Base-by-base conservation (phyloP, 2,113 vertebrate genomes). In the Triplophysa siluroides region DNA sequence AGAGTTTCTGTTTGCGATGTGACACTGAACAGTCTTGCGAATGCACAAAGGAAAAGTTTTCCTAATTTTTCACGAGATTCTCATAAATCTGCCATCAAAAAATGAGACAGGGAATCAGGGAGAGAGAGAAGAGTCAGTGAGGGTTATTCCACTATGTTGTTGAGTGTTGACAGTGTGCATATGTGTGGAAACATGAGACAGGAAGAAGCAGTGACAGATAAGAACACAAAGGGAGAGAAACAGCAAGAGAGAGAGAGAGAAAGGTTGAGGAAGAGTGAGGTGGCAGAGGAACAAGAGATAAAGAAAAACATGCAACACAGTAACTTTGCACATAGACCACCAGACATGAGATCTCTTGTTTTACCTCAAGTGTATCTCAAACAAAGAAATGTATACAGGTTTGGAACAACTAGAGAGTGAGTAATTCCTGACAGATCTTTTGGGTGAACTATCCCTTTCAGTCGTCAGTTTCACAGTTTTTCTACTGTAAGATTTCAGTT, bases 201-300 rank as follows among this genome's bases (percentile, higher is more conserved):
- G 78, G 84, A 75, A 75, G 64, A 58, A 63, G 52, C 68, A 69
- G 29, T 83, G 84, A 83, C 72, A 72, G 84, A 83, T 73, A 80
- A 63, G 74, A 73, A 80, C 41, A 81, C 76, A 81, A 74, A 78
- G 69, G 38, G 54, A 78, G 58, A 18, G 52, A 79, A 43, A 76
- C 14, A 6, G 64, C 23, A 21, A 19, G 67, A 33, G 67, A 24
- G 60, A 66, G 18, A 18, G 43, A 41, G 68, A 71, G 43, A 72
- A 64, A 70, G 61, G 65, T 47, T n/a, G 58, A 47, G 64, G n/a
- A 38, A 80, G 52, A 52, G 24, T n/a, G 50, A 56, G 47, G 43
- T 62, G 71, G 26, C 38, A 63, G 1, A 61, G 10, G 23, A 67
- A 66, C 62, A 26, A 14, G 61, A 61, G 41, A 76, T 78, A 64